Percentiles rank a stretch among this genome's conserved stretches.
Conservation (phyloP, 2,888 invertebrate species). For the Xylocampa areola region DNA sequence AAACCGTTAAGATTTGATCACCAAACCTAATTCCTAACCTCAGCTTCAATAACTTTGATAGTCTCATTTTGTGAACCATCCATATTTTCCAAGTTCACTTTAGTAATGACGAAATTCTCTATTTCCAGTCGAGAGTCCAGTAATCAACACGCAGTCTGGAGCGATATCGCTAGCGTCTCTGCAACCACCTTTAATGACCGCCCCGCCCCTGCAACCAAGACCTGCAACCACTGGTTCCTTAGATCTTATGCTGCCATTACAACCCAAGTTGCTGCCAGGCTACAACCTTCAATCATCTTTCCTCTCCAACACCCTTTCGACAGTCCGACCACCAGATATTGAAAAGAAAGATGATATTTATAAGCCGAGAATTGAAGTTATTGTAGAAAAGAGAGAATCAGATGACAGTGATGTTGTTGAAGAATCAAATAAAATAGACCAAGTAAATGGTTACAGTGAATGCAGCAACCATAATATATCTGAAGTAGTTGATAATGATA, state of each 20-base stretch:
- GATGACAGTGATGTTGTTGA: constrained; percentile 67
- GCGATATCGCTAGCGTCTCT: constrained; percentile 87
- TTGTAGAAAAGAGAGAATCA: constrained; percentile 78
- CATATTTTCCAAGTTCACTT: constrained; percentile 32
- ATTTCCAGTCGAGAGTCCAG: constrained; percentile 90
- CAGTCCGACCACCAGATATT: constrained; percentile 83
- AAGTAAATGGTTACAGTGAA: constrained; percentile 67
- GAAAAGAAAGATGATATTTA: constrained; percentile 68
- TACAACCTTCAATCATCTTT: constrained; percentile 87
- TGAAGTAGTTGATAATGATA: constrained; percentile 67
- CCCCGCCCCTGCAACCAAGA: constrained; percentile 91
- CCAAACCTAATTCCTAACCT: neutral
- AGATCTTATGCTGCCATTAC: constrained; percentile 92
- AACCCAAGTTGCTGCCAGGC: constrained; percentile 92
- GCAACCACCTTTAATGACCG: constrained; percentile 87
- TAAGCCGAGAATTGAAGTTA: constrained; percentile 78
- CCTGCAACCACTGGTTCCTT: constrained; percentile 92
- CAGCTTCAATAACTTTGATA: neutral
- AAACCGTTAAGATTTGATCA: neutral
- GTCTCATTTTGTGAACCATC: neutral
- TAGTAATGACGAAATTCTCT: constrained; percentile 59
- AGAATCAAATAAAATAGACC: constrained; percentile 70
- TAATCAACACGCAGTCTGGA: constrained; percentile 83
- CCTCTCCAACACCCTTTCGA: constrained; percentile 87
- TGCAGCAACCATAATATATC: constrained; percentile 70